Percentiles rank a stretch among this genome's conserved stretches.
Conservation (phyloP, 2,797 vertebrate species). For the Pogonophryne albipinna region DNA sequence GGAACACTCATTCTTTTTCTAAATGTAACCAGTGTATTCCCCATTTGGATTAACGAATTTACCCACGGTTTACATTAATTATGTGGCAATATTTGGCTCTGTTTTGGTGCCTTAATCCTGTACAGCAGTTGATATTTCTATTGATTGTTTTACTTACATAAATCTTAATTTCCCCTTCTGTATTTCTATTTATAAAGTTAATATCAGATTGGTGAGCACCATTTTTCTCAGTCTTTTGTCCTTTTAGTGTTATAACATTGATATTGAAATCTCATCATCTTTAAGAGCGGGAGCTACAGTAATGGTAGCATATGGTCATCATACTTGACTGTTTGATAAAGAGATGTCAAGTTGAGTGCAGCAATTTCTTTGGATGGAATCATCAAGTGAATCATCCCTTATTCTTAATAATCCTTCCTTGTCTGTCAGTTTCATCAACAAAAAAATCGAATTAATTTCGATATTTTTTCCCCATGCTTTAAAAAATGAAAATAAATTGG, state of each 20-base stretch:
- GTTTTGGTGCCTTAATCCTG: background rate
- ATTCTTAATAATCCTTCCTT: background rate
- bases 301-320: too few relatives aligned
- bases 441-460: background rate
- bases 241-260: background rate
- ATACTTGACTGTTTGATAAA: too few relatives aligned
- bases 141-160: background rate
- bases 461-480: background rate
- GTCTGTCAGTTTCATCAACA: background rate
- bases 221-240: background rate
- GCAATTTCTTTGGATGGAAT: conserved; percentile 3
- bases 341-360: background rate
- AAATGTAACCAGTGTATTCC: background rate
- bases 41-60: background rate
- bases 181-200: background rate
- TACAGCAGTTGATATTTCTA: background rate
- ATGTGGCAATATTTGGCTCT: background rate
- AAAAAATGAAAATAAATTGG: background rate
- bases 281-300: background rate
- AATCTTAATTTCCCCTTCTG: background rate
- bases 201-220: background rate
- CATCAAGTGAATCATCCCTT: conserved; percentile 12
- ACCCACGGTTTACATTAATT: background rate
- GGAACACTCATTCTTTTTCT: background rate
- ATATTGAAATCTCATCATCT: background rate